phyloP scores from a whole-genome alignment of 1,140 invertebrate species.

The Bombus terrestris region DNA sequence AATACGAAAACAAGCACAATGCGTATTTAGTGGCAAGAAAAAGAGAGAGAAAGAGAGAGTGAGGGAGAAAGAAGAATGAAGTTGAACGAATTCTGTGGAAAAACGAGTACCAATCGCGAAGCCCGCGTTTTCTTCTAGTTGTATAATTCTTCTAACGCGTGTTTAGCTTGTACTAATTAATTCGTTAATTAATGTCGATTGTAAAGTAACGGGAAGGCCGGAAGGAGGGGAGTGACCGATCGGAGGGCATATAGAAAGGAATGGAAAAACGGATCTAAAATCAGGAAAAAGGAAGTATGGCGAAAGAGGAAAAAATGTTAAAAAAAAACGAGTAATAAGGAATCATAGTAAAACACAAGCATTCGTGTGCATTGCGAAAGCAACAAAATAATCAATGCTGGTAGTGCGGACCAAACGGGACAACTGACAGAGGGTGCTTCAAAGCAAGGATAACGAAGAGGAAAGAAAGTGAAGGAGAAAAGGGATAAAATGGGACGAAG shows the following conservation, averaged over 20 bases:
- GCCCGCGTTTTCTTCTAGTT: constrained; percentile 19
- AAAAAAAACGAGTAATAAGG: constrained; percentile 61
- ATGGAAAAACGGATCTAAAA: not conserved
- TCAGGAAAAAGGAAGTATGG: not conserved
- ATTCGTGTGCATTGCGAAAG: constrained; percentile 72
- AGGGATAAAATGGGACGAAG: not conserved
- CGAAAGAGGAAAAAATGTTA: constrained; percentile 47
- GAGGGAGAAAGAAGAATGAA: not conserved
- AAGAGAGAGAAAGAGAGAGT: not conserved
- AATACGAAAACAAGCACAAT: not conserved
- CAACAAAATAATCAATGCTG: constrained; percentile 76
- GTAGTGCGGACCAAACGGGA: constrained; percentile 81
- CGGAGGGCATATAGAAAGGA: constrained; percentile 52
- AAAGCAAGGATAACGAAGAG: constrained; percentile 6
- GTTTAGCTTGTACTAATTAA: constrained; percentile 59
- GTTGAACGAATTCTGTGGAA: not conserved
- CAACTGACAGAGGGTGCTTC: constrained; percentile 72
- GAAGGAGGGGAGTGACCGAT: constrained; percentile 60
- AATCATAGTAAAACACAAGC: constrained; percentile 72
- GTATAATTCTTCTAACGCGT: constrained; percentile 43
- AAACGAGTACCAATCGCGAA: constrained; percentile 1
- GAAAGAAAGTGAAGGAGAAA: not conserved
- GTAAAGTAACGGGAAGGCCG: constrained; percentile 20
- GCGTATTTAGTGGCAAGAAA: not conserved
- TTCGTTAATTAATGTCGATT: constrained; percentile 45